Evolutionary conservation across 2,888 invertebrate species (phyloP).

Genomic region (Synergus laeviventris): DNA sequence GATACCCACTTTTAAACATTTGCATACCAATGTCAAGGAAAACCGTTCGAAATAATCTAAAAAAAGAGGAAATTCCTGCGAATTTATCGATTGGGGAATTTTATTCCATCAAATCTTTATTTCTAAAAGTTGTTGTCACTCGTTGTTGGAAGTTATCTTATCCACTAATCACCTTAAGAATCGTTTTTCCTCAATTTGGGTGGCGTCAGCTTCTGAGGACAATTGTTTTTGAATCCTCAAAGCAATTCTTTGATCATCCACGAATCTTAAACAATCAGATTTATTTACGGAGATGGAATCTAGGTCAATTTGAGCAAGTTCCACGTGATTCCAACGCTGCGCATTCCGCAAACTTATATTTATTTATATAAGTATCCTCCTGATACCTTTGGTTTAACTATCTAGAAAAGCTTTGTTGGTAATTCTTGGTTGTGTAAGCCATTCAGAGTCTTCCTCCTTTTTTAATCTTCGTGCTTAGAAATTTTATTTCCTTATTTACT

Average conservation of each 20-base stretch:
- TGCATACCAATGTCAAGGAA: not conserved
- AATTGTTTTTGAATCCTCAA: not conserved
- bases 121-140: too few relatives aligned
- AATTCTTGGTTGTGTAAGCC: too few relatives aligned
- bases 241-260: not conserved
- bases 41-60: not conserved
- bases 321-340: slow-evolving; percentile 25
- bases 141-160: too few relatives aligned
- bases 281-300: slow-evolving; percentile 33
- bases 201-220: not conserved
- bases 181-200: not conserved
- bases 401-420: too few relatives aligned
- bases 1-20: slow-evolving; percentile 9
- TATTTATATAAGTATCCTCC: slow-evolving; percentile 35
- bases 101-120: too few relatives aligned
- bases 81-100: not conserved
- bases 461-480: not conserved
- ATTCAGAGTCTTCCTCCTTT: not conserved
- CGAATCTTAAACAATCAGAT: slow-evolving; percentile 26
- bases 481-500: too few relatives aligned
- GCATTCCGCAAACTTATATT: slow-evolving; percentile 39
- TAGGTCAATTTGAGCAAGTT: slow-evolving; percentile 29
- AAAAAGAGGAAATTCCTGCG: too few relatives aligned
- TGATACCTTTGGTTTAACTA: too few relatives aligned
- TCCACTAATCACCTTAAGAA: too few relatives aligned